Base-by-base conservation (phyloP, 2,888 invertebrate genomes). In the Polyommatus iphigenia region DNA sequence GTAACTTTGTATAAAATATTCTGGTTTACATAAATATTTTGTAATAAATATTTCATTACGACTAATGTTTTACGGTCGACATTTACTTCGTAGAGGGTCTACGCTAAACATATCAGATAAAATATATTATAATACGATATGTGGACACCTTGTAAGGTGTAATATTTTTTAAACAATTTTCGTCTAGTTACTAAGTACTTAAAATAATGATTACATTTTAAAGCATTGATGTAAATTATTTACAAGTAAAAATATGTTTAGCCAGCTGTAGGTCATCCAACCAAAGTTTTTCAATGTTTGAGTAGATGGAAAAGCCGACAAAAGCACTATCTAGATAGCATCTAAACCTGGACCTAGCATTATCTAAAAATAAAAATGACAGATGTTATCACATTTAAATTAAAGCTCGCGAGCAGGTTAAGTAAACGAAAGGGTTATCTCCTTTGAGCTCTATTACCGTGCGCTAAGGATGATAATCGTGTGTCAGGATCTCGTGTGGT, bases 321-420 rank as follows among this genome's bases (percentile, higher is more conserved):
- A 2, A 18, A 29, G 24, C 18, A 67, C 62, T 24, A 67, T 32
- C 15, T 32, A 67, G 67, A 67, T 67, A 67, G 5, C 67, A 18
- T 67, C 67, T 20, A 67, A 67, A 67, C 67, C 67, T 18, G 54
- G 18, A 75, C 50, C 41, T 15, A 32, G 2, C 29, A 29, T 75
- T 75, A 75, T 75, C 75, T 75, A 50, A 54, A 75, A 75, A 75
- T 75, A 75, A 75, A 73, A 50, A 50, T 75, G 75, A 75, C 75
- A 75, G 73, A 73, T 73, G 46, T 75, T 75, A 54, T 75, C 75
- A 18, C 54, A 75, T 75, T 75, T 75, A 75, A 75, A 75, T 46
- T 75, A 75, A 75, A 75, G 4, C 41, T 24, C 75, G 75, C 46
- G 54, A 50, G 24, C 75, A 75, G 75, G 75, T 24, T 75, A 75